Conservation (phyloP, 2,797 vertebrate species). For the Bradypus variegatus region DNA sequence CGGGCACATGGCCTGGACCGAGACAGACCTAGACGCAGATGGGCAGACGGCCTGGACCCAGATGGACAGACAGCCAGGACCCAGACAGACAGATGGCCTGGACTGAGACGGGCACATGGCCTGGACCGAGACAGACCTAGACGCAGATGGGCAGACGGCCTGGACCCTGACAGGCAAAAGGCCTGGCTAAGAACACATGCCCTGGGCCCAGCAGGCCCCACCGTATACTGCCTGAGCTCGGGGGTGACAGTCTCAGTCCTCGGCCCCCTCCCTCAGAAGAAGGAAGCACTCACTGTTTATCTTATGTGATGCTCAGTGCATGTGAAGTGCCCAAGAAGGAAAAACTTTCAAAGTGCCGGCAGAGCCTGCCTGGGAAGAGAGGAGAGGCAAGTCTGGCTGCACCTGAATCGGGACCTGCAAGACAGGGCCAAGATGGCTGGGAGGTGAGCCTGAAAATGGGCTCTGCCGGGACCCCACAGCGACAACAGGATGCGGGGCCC, state of each 20-base stretch:
- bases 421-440: background rate
- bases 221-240: background rate
- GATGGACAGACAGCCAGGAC: too few species aligned
- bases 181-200: background rate
- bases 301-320: background rate
- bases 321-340: background rate
- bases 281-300: background rate
- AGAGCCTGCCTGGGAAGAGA: background rate
- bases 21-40: background rate
- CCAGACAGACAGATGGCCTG: too few species aligned
- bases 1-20: too few species aligned
- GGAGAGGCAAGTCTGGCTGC: background rate
- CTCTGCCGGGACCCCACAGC: background rate
- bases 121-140: too few species aligned
- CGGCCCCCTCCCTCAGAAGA: background rate
- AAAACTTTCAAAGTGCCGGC: background rate
- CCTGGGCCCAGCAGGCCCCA: background rate
- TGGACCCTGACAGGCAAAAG: too few species aligned
- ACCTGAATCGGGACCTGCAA: background rate
- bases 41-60: background rate
- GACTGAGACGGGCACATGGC: too few species aligned
- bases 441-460: background rate
- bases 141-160: too few species aligned
- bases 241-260: background rate
- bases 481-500: too few species aligned